These are phyloP conservation scores for Conchocele bisecta DNA, from an alignment of 2,888 invertebrate genomes.

Conservation along the genomic window DNA sequence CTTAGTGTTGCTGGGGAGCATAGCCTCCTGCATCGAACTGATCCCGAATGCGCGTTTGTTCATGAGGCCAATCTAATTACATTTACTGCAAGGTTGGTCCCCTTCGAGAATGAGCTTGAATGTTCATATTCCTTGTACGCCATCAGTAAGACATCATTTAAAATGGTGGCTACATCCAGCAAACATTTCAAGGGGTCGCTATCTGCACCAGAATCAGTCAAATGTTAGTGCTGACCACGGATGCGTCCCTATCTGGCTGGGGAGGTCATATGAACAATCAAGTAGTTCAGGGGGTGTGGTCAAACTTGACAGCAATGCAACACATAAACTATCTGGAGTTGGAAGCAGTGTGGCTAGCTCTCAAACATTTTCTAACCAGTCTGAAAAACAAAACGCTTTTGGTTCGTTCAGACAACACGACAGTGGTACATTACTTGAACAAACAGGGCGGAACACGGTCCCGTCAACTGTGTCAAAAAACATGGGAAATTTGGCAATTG, in stretches of 20 bases:
- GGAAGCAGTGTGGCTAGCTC: conserved; percentile 8
- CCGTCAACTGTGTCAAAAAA: conserved; percentile 9
- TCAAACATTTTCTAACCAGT: conserved; percentile 16
- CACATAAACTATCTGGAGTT: conserved; percentile 40
- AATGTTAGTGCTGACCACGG: too few relatives aligned
- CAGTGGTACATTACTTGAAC: conserved; percentile 41
- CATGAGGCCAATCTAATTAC: too few relatives aligned
- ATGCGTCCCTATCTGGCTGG: conserved; percentile 31
- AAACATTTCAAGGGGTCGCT: conserved; percentile 14
- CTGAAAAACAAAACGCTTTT: conserved; percentile 16
- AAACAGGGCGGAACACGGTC: conserved; percentile 46
- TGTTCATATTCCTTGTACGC: conserved; percentile 7
- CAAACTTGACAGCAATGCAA: not conserved
- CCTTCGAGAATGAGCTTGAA: not conserved
- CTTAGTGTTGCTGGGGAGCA: too few relatives aligned
- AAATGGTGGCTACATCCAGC: conserved; percentile 2
- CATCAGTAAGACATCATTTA: conserved; percentile 4
- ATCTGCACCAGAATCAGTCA: too few relatives aligned
- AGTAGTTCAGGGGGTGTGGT: conserved; percentile 23
- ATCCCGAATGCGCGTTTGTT: conserved; percentile 29
- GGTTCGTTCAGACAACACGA: conserved; percentile 43
- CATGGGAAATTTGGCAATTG: conserved; percentile 13
- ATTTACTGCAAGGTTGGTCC: conserved; percentile 19
- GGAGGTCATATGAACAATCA: conserved; percentile 25
- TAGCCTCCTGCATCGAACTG: conserved; percentile 30